These are phyloP conservation scores for Brachirus orientalis DNA, from an alignment of 2,113 vertebrate species.

Conservation along the genomic window DNA sequence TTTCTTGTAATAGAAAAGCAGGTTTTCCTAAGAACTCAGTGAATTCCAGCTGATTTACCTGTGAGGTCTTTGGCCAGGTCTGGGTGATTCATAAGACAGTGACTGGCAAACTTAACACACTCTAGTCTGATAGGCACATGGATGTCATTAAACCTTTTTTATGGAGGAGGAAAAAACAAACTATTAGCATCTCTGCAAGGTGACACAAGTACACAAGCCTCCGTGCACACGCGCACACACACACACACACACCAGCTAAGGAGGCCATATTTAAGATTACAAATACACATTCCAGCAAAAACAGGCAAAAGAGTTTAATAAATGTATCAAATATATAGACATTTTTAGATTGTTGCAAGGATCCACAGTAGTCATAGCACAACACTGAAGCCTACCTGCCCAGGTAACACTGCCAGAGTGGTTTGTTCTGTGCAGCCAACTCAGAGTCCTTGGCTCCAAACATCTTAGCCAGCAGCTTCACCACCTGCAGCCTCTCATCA, in stretches of 20 bases:
- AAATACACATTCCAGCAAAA: too few species aligned
- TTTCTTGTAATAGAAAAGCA: neutral
- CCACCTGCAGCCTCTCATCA: conserved; percentile 97
- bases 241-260: too few species aligned
- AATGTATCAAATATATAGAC: neutral
- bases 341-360: neutral
- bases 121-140: conserved; percentile 98
- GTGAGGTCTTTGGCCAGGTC: conserved; percentile 98
- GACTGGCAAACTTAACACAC: conserved; percentile 99
- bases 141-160: conserved; percentile 95
- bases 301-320: too few species aligned
- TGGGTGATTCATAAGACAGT: conserved; percentile 98
- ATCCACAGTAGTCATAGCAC: neutral
- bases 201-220: neutral
- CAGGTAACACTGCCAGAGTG: conserved; percentile 98
- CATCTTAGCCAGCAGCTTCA: conserved; percentile 99
- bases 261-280: too few species aligned
- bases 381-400: conserved; percentile 86
- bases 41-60: conserved; percentile 54
- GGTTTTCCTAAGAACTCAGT: too few species aligned
- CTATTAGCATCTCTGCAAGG: neutral
- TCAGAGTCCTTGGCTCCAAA: conserved; percentile 98
- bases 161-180: neutral
- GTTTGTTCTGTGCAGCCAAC: conserved; percentile 96
- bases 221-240: too few species aligned